phyloP scores from a whole-genome alignment of 2,113 vertebrate genomes.

The Crotalus helleri region DNA sequence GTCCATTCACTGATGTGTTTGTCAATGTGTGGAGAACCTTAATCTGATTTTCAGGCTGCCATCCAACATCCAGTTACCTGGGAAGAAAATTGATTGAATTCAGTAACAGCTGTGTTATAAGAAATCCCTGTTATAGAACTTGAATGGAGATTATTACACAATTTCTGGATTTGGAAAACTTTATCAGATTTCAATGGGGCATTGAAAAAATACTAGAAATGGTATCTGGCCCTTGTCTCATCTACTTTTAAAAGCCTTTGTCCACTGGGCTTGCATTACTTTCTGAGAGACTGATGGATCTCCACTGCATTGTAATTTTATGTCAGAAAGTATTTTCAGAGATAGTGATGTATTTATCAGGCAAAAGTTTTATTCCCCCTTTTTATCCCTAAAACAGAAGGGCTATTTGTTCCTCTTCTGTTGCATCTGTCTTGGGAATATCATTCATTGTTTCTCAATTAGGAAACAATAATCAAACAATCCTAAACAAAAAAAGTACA shows the following conservation, averaged over 20 bases:
- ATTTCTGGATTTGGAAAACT: neutral
- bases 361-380: constrained; percentile 16
- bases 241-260: constrained; percentile 12
- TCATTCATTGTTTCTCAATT: constrained; percentile 8
- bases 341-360: constrained; percentile 31
- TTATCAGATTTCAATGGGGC: neutral
- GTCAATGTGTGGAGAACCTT: neutral
- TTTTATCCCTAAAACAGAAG: constrained; percentile 19
- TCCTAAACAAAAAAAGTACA: constrained; percentile 8
- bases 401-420: neutral
- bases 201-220: neutral
- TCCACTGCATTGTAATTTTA: constrained; percentile 31
- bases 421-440: neutral
- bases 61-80: neutral
- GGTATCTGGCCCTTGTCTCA: neutral
- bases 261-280: neutral
- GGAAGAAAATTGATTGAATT: neutral
- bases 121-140: neutral
- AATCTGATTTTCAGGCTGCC: neutral
- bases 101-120: neutral
- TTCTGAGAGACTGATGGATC: constrained; percentile 8
- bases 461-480: neutral
- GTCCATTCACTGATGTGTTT: neutral
- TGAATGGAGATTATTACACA: neutral
- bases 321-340: constrained; percentile 37